Percentiles rank a stretch among this genome's conserved stretches.
Conservation (phyloP, 1,140 invertebrate species). For the Drosophila teissieri region DNA sequence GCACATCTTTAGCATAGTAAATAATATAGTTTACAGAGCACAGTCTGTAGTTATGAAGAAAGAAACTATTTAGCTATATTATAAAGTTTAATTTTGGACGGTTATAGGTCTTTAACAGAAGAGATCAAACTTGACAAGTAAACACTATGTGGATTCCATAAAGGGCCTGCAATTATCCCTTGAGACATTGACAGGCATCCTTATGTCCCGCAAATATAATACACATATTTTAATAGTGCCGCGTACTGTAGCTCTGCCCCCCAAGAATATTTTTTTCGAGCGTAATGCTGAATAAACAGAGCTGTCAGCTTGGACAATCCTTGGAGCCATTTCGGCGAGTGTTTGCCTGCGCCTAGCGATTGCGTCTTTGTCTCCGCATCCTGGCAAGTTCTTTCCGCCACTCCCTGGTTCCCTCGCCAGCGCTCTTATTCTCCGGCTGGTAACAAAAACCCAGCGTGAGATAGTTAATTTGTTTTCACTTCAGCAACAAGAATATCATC, state of each 20-base stretch:
- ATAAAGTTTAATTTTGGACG: background rate
- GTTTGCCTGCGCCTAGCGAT: constrained; percentile 53
- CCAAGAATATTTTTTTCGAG: background rate
- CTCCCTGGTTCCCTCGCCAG: too few relatives aligned
- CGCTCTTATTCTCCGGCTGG: constrained; percentile 5
- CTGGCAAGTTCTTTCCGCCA: background rate
- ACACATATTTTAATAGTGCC: constrained; percentile 13
- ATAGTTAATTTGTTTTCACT: constrained; percentile 83
- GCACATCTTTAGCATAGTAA: too few relatives aligned
- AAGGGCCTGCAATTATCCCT: background rate
- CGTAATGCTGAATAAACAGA: constrained; percentile 57
- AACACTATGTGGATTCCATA: background rate
- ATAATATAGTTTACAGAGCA: too few relatives aligned
- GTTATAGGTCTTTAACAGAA: background rate
- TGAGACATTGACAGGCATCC: background rate
- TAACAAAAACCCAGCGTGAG: constrained; percentile 78
- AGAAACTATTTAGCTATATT: too few relatives aligned
- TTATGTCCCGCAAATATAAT: constrained; percentile 8
- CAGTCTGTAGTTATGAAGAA: background rate
- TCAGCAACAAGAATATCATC: constrained; percentile 73
- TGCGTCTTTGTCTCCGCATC: constrained; percentile 29
- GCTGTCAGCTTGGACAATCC: constrained; percentile 51
- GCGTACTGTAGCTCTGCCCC: background rate
- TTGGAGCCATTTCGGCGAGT: constrained; percentile 58
- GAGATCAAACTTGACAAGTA: background rate